phyloP scores from a whole-genome alignment of 2,797 vertebrate genomes.

The Enteromius argenteus region DNA sequence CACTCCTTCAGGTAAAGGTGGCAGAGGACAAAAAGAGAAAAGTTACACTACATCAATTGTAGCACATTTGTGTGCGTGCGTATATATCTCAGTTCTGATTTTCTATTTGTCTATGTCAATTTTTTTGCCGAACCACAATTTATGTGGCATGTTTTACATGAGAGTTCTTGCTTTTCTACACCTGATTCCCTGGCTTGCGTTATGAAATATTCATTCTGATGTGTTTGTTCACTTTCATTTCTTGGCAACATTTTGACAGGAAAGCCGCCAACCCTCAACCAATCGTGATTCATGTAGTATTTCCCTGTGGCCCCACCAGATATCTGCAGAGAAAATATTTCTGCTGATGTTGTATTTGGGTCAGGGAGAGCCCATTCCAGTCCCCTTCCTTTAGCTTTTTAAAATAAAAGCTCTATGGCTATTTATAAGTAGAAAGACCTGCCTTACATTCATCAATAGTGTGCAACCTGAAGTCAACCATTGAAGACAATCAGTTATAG shows the following conservation, averaged over 20 bases:
- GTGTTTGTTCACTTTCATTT: constrained; percentile 59
- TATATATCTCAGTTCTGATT: constrained; percentile 44
- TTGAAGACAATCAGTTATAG: constrained; percentile 68
- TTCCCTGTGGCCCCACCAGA: constrained; percentile 71
- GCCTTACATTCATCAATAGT: constrained; percentile 75
- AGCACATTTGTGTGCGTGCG: constrained; percentile 61
- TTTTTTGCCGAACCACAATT: constrained; percentile 74
- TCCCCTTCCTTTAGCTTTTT: constrained; percentile 58
- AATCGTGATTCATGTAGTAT: constrained; percentile 61
- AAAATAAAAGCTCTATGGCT: constrained; percentile 54
- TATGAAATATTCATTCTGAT: constrained; percentile 74
- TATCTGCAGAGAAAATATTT: constrained; percentile 53
- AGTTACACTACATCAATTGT: constrained; percentile 55
- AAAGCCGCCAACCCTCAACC: constrained; percentile 66
- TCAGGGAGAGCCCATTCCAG: constrained; percentile 57
- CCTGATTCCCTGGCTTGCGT: constrained; percentile 54
- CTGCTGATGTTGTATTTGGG: constrained; percentile 71
- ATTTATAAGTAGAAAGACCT: constrained; percentile 68
- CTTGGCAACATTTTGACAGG: constrained; percentile 71
- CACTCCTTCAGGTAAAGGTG: constrained; percentile 60
- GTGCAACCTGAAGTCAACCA: constrained; percentile 69
- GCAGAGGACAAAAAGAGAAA: constrained; percentile 36
- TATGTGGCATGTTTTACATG: constrained; percentile 62
- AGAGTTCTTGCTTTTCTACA: constrained; percentile 60
- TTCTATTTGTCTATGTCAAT: constrained; percentile 1